Evolutionary conservation across 2,113 vertebrate genomes (phyloP).

Genomic region (Ptychochromis oligacanthus): DNA sequence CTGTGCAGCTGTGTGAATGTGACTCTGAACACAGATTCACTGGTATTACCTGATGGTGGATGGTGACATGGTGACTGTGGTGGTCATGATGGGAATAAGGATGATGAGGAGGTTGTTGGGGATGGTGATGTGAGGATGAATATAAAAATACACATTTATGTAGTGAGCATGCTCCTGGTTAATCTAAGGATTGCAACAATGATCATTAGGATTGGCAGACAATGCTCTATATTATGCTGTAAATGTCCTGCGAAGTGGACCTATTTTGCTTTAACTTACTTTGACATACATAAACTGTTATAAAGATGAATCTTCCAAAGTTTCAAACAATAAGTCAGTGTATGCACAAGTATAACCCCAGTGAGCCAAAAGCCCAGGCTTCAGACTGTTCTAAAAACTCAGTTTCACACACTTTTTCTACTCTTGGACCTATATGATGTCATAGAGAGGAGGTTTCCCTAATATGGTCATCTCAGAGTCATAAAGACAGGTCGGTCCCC

Average conservation of each 20-base stretch:
- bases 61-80: neutral
- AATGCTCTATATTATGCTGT: neutral
- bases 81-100: neutral
- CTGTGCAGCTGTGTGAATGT: neutral
- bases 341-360: no score
- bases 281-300: no score
- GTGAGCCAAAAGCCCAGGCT: no score
- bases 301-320: no score
- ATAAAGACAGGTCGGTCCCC: no score
- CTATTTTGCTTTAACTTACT: neutral
- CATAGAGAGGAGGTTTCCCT: no score
- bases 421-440: no score
- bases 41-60: neutral
- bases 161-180: neutral
- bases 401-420: no score
- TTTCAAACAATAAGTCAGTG: no score
- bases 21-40: rapidly evolving
- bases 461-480: no score
- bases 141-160: neutral
- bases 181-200: neutral
- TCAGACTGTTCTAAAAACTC: no score
- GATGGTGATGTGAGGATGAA: neutral
- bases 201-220: neutral
- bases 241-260: neutral
- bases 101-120: neutral